Conservation (phyloP, 2,888 invertebrate species). For the Laspeyria flexula region DNA sequence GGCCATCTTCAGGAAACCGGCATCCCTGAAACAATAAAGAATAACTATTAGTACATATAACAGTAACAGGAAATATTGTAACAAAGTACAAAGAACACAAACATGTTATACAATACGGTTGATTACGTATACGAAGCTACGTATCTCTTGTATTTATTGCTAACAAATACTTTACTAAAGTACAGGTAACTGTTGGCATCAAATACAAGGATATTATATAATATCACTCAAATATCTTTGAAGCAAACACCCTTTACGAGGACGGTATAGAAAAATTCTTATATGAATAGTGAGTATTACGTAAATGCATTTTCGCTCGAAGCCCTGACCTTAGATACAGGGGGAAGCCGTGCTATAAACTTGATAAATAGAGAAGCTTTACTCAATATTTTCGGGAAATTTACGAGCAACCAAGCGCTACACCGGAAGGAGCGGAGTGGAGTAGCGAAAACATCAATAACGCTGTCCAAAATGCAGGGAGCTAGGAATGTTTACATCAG, state of each 20-base stretch:
- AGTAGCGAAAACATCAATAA: constrained; percentile 73
- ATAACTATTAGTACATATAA: constrained; percentile 29
- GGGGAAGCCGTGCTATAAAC: constrained; percentile 60
- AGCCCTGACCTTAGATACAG: constrained; percentile 65
- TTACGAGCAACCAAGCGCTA: constrained; percentile 61
- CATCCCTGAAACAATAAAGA: constrained; percentile 90
- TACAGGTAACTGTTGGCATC: not conserved
- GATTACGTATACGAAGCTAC: not conserved
- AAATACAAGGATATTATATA: constrained; percentile 4
- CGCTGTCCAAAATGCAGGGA: constrained; percentile 63
- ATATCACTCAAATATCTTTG: constrained; percentile 20
- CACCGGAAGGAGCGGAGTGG: constrained; percentile 61
- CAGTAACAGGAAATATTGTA: not conserved
- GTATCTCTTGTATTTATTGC: not conserved
- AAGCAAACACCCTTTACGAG: constrained; percentile 15
- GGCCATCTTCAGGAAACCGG: constrained; percentile 97
- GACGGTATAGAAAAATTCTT: constrained; percentile 29
- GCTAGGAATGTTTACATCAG: constrained; percentile 62
- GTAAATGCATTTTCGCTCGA: constrained; percentile 57
- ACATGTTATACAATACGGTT: not conserved
- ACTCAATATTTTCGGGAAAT: constrained; percentile 68
- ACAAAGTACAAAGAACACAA: not conserved
- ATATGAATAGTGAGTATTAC: constrained; percentile 41
- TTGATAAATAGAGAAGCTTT: constrained; percentile 74
- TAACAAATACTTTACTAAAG: not conserved